Base-by-base conservation (phyloP, 2,797 vertebrate genomes). In the Syngnathus rostellatus region DNA sequence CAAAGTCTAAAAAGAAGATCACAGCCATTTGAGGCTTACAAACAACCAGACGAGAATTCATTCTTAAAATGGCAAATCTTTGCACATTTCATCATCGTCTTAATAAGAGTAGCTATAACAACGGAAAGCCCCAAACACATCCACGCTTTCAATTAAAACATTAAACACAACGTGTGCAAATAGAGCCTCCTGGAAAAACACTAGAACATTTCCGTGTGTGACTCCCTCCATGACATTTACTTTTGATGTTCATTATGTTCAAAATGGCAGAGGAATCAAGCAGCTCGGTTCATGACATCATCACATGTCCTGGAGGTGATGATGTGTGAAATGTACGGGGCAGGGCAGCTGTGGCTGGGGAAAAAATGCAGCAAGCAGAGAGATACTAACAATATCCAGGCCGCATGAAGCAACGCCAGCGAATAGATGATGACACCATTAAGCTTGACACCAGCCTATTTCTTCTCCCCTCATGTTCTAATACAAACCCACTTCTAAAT, bases 311-410 rank as follows among this genome's bases (percentile, higher is more conserved):
- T 70, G 50, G 62, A 73, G 81, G 80, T 83, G 80, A 82, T 87
- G 81, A 81, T 72, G 75, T 82, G 83, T 82, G 81, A 85, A 80
- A 31, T 79, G 77, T 66, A 77, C 38, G 62, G 69, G 63, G 67
- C 77, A 67, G 65, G 74, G 77, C 81, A 84, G 83, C 80, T 83
- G 83, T 72, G 67, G 66, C 74, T 48, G 73, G 53, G 67, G 68
- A 68, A 43, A 53, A 54, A 51, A 54, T 25, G 14, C 25, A 57
- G 55, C 55, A 57, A 55, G 50, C 65, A 66, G 31, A 41, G 62
- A 66, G 70, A 77, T 16, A 58, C 41, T 72, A 54, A 40, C 50
- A 71, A 76, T 25, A 70, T 71, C 67, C 64, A 65, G 64, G 72
- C 65, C 43, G 46, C 71, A 72, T 62, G 71, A 43, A 62, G 40